Base-by-base conservation (phyloP, 2,888 invertebrate genomes). In the Epinotia ramella region DNA sequence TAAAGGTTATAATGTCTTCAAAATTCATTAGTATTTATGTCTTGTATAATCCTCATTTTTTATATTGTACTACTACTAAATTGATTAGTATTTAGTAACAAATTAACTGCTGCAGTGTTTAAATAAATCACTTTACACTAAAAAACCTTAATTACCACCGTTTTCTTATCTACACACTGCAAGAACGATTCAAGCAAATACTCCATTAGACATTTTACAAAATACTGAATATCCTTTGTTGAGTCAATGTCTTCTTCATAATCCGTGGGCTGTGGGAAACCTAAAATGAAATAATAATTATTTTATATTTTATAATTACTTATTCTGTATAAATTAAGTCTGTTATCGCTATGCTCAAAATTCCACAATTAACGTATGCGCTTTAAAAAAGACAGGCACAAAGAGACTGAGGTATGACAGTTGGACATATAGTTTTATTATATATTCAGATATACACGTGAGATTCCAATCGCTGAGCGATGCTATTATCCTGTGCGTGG, bases 81-180 rank as follows among this genome's bases (percentile, higher is more conserved):
- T 24, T 53, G 16, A 28, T 69, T 46, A 60, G 24, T 46, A 46
- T 69, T 60, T 69, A 28, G 59, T 69, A 60, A 46, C 16, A 46
- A 59, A 33, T 28, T 33, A 7, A 16, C 33, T 65, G 53, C 65
- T 59, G 49, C 18, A 46, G 40, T 69, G 49, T 53, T 65, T 40
- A 46, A 75, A 70, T 65, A 60, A 65, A 66, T 66, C 59, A 75
- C 60, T 40, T 75, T 59, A 66, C 75, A 75, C 66, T 71, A 53
- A 46, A 60, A 75, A 60, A 59, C 64, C 53, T 66, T 65, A 71
- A 71, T 64, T 74, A 74, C 46, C 69, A 66, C 70, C 66, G 71
- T 71, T 65, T 28, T 56, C 70, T 75, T 75, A 75, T 66, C 75
- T 75, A 75, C 44, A 65, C 62, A 66, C 70, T 65, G 75, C 66